Base-by-base conservation (phyloP, 35 echinoderm and acorn worm genomes). In the Ophiothrix spiculata region DNA sequence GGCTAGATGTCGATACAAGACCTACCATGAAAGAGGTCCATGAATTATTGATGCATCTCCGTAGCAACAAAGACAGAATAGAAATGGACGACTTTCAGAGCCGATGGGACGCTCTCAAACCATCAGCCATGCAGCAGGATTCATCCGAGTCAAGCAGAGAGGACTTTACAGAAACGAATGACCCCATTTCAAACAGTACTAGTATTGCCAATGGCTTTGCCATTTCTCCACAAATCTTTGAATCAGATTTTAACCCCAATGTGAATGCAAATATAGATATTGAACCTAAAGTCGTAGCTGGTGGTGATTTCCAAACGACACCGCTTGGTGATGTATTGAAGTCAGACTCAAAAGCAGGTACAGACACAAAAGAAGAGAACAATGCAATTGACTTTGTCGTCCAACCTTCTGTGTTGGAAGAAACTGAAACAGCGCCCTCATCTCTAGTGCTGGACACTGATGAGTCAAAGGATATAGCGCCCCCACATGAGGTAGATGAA, bases 1-100 rank as follows among this genome's bases (percentile, higher is more conserved):
- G 96, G 96, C 64, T 94, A 38, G 77, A 91, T 33, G 36, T 49
- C 42, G 96, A 83, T 35, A 79, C 85, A 10, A 76, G 92, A 76
- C 96, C 96, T 17, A 91, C 77, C 14, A 93, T 93, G 60, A 91
- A 93, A 82, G 92, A 99, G 37, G 45, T 99, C 1, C 77, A 89
- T 75, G 96, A 88, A 28, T 75, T 99, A 31, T 56, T 99, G 15
- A 60, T 80, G 14, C 92, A 94, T 38, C 86, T 99, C 1, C 87
- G 91, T 37, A 83, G 76, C 25, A 81, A 97, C 64, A 80, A 82
- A 56, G 94, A 97, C 56, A 79, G 92, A 19, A 41, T 92, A 17
- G 87, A 93, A 37, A 87, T 87, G 78, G 87, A 90, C 35, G 94
- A 97, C 39, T 97, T 97, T 76, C 83, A 97, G 28, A 60, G 42